phyloP scores from a whole-genome alignment of 1,140 invertebrate genomes.

The Nomia melanderi region DNA sequence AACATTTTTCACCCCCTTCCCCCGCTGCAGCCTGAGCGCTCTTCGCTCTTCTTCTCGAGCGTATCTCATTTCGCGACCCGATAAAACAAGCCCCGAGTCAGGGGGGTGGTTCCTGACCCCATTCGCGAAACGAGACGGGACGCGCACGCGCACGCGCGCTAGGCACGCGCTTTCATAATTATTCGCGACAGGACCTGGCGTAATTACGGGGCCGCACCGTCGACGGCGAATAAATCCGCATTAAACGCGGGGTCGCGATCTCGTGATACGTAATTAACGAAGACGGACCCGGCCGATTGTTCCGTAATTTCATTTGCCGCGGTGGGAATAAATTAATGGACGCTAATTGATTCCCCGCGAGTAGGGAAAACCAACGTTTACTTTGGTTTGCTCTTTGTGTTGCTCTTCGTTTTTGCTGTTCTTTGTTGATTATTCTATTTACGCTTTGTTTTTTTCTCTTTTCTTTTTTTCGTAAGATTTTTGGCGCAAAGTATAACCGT shows the following conservation, averaged over 20 bases:
- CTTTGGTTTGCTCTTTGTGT: no score
- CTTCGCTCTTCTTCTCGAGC: neutral
- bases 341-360: neutral
- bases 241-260: neutral
- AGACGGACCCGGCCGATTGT: neutral
- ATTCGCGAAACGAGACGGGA: slow-evolving; percentile 44
- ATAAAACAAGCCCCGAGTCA: slow-evolving; percentile 49
- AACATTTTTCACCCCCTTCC: slow-evolving; percentile 48
- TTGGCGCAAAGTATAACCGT: no score
- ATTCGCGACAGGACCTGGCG: slow-evolving; percentile 3
- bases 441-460: no score
- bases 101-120: slow-evolving; percentile 29
- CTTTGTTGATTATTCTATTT: no score
- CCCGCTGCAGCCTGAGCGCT: no score
- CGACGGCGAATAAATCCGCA: neutral
- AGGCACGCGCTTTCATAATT: slow-evolving; percentile 3
- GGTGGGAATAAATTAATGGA: neutral
- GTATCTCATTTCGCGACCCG: slow-evolving; percentile 49
- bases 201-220: neutral
- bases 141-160: neutral
- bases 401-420: no score
- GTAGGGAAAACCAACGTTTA: no score
- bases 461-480: no score
- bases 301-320: neutral
- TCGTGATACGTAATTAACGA: slow-evolving; percentile 10